These are phyloP conservation scores for Scortum barcoo DNA, from an alignment of 2,113 vertebrate species.

Conservation along the genomic window DNA sequence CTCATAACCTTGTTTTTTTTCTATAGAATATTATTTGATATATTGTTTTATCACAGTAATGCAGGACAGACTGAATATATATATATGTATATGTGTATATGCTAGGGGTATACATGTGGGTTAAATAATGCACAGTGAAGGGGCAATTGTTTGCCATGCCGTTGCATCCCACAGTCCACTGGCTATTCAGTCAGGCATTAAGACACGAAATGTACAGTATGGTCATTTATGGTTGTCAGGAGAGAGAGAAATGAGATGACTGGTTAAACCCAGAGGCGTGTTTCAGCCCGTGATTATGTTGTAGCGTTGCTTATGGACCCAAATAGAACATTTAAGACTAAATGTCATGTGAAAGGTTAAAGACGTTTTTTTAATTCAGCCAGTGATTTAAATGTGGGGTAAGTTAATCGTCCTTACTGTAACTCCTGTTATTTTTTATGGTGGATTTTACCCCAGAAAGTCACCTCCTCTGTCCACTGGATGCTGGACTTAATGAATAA, in stretches of 20 bases:
- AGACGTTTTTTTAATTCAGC: background rate
- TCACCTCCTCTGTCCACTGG: background rate
- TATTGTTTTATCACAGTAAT: background rate
- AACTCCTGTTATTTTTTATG: background rate
- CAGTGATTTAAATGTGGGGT: background rate
- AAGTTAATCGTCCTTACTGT: background rate
- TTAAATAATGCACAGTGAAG: slow-evolving; percentile 4
- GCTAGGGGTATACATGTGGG: background rate
- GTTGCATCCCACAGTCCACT: background rate
- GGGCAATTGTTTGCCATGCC: background rate
- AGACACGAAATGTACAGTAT: background rate
- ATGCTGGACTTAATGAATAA: background rate
- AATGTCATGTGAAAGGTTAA: background rate
- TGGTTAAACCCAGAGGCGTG: background rate
- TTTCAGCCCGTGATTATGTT: slow-evolving; percentile 2
- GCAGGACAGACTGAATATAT: background rate
- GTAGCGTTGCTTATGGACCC: background rate
- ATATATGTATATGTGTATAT: too few species aligned
- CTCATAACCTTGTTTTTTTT: background rate
- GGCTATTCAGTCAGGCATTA: background rate
- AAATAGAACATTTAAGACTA: background rate
- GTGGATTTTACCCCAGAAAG: slow-evolving; percentile 3
- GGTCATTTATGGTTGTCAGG: background rate
- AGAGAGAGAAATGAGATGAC: background rate
- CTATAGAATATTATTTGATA: background rate